Evolutionary conservation across 2,888 invertebrate genomes (phyloP).

Genomic region (Euplexia lucipara): DNA sequence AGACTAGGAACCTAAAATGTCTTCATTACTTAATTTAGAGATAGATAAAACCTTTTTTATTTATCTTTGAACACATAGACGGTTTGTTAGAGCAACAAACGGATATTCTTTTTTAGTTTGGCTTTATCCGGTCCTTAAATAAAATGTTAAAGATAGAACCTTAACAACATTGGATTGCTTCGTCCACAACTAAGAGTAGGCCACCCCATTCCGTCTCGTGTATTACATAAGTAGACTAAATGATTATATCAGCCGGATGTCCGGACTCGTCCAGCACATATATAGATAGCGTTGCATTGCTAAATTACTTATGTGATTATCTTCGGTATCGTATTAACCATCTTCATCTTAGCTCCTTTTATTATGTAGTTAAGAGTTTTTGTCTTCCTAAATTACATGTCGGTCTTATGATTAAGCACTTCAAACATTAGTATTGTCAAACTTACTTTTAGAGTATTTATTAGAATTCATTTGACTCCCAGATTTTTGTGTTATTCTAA

Average conservation of each 20-base stretch:
- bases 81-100: background rate
- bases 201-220: constrained; percentile 31
- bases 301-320: constrained; percentile 4
- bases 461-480: constrained; percentile 28
- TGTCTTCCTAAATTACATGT: background rate
- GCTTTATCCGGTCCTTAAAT: background rate
- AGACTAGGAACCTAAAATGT: background rate
- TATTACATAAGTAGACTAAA: constrained; percentile 10
- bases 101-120: background rate
- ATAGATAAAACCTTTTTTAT: too few species aligned
- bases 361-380: background rate
- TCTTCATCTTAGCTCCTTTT: background rate
- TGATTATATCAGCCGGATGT: constrained; percentile 19
- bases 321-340: background rate
- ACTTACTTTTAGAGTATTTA: constrained; percentile 7
- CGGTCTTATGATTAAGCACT: background rate
- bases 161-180: constrained; percentile 5
- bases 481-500: constrained; percentile 23
- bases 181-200: constrained; percentile 28
- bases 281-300: constrained; percentile 18
- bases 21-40: too few species aligned
- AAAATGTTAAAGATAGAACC: constrained; percentile 6
- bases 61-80: too few species aligned
- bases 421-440: background rate
- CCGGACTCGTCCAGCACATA: constrained; percentile 3